These are phyloP conservation scores for Didymodactylos carnosus DNA, from an alignment of 2,888 invertebrate species.

Conservation along the genomic window DNA sequence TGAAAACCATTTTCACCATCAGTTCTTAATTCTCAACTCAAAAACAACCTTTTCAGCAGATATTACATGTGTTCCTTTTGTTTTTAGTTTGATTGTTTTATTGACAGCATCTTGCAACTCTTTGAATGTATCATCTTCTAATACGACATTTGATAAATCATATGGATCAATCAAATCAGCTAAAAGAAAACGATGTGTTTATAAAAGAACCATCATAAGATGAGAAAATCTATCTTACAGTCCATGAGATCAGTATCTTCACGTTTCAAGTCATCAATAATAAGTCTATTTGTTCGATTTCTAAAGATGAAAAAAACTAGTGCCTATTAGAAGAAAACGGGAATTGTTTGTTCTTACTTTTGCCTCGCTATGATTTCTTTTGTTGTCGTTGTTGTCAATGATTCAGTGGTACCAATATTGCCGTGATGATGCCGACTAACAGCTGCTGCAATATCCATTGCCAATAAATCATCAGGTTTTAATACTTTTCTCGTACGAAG, in stretches of 20 bases:
- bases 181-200: not conserved
- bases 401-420: not conserved
- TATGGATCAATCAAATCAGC: slow-evolving; percentile 38
- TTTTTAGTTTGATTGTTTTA: slow-evolving; percentile 51
- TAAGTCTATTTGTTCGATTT: not conserved
- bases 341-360: not conserved
- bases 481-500: slow-evolving; percentile 32
- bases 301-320: not conserved
- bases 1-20: not conserved
- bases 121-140: slow-evolving; percentile 51
- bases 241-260: not conserved
- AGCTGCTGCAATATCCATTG: slow-evolving; percentile 18
- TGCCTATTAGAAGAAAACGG: not conserved
- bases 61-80: no score
- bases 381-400: not conserved
- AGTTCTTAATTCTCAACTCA: no score
- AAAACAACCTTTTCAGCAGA: slow-evolving; percentile 13
- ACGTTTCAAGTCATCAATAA: not conserved
- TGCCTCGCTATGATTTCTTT: no score
- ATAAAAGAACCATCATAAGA: not conserved
- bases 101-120: slow-evolving; percentile 48
- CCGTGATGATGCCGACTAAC: no score
- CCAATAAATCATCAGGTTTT: slow-evolving; percentile 52
- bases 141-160: slow-evolving; percentile 40
- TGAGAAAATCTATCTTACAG: no score